A percentile compares a stretch with the other conserved stretches of the same genome.
phyloP scores from a whole-genome alignment of 1,140 invertebrate genomes.

The Rhyzopertha dominica region DNA sequence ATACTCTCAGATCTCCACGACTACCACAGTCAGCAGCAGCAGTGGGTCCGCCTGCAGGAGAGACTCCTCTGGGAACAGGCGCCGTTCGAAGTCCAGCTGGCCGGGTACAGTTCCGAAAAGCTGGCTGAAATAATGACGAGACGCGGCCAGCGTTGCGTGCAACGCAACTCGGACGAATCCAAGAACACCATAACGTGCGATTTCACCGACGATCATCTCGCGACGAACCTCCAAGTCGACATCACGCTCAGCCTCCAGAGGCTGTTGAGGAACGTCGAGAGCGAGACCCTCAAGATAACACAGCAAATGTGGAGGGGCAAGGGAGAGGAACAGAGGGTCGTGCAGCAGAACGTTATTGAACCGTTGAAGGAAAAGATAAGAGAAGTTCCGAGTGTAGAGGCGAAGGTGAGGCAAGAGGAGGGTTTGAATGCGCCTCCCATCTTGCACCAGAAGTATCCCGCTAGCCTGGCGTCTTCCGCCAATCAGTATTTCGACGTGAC shows the following conservation, averaged over 20 bases:
- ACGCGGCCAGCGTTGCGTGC: slow-evolving; percentile 51
- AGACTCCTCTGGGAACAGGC: slow-evolving; percentile 60
- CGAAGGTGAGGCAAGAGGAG: too few species aligned
- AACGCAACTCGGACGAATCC: slow-evolving; percentile 47
- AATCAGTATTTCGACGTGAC: slow-evolving; percentile 38
- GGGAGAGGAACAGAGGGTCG: too few species aligned
- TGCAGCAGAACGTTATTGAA: too few species aligned
- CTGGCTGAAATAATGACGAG: slow-evolving; percentile 33
- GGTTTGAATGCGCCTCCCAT: slow-evolving; percentile 10
- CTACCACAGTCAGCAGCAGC: slow-evolving; percentile 62
- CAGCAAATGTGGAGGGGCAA: slow-evolving; percentile 21
- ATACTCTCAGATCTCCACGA: slow-evolving; percentile 61
- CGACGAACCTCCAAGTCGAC: slow-evolving; percentile 46
- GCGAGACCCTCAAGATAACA: slow-evolving; percentile 52
- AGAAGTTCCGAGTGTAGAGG: too few species aligned
- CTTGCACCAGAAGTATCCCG: slow-evolving; percentile 33
- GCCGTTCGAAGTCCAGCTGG: slow-evolving; percentile 38
- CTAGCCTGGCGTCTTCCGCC: slow-evolving; percentile 27
- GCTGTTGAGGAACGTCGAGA: slow-evolving; percentile 61
- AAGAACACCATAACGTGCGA: slow-evolving; percentile 51
- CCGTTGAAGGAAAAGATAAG: too few species aligned
- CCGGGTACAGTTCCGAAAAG: slow-evolving; percentile 25
- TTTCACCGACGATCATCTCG: slow-evolving; percentile 43
- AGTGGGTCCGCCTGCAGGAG: slow-evolving; percentile 59
- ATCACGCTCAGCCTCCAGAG: slow-evolving; percentile 47